Base-by-base conservation (phyloP, 2,113 vertebrate genomes). In the Sphaerodactylus townsendi region DNA sequence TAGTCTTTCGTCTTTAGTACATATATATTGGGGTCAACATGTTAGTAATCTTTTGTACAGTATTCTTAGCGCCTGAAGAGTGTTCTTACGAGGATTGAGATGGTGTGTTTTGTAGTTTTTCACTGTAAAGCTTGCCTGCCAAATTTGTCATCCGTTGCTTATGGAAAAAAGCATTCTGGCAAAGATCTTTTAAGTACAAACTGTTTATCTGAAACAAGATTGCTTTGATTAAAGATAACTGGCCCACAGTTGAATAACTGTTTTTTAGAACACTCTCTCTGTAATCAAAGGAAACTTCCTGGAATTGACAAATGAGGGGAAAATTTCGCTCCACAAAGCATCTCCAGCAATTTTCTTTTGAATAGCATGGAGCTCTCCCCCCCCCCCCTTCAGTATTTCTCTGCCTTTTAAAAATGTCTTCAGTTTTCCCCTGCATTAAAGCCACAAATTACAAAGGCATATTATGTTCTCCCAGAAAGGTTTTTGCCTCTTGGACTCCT, bases 191-290 rank as follows among this genome's bases (percentile, higher is more conserved):
- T 46, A 77, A 46, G n/a, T 71, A 11, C 0, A 39, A 17, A 65
- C 8, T 74, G 15, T 79, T 77, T 82, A 33, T 65, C 19, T 86
- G 21, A 33, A 48, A 35, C 65, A 78, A 70, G 11, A 5, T 1
- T 33, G 50, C 1, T 13, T 82, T 84, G 53, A 48, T 13, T 37
- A 35, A 71, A 44, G 59, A 46, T 77, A 65, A 44, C 1, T 73
- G 62, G 37, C n/a, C 30, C 86, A n/a, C 41, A 33, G 30, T 69
- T 23, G 65, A 86, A 83, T 48, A 44, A 21, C 65, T 69, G 7
- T 76, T 65, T 90, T 46, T 74, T 75, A 59, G 46, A 53, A 9
- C 17, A 62, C 80, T 78, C 75, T 33, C n/a, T 85, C 66, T 74
- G 46, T 37, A 87, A 64, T 71, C 13, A 78, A 79, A 81, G 5